Conservation (phyloP, 2,113 vertebrate genomes). For the Aegotheles bennettii region DNA sequence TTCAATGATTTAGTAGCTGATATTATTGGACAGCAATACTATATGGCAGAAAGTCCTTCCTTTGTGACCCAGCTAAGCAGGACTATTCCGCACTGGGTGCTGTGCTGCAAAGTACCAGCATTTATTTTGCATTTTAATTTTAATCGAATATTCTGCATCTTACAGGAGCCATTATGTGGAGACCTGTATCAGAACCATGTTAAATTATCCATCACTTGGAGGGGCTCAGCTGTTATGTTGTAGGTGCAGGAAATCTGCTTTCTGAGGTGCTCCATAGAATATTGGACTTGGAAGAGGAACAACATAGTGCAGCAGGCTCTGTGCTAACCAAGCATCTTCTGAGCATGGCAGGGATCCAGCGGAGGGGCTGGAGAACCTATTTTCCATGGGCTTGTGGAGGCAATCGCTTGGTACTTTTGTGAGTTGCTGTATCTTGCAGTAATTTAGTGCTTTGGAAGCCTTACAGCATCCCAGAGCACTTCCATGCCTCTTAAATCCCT, state of each 20-base stretch:
- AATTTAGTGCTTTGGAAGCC: neutral
- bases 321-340: neutral
- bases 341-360: neutral
- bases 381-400: neutral
- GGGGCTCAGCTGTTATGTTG: neutral
- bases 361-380: neutral
- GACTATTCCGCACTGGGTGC: neutral
- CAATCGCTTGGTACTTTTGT: neutral
- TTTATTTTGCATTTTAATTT: neutral
- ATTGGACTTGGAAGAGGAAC: neutral
- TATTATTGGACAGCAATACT: neutral
- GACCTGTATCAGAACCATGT: neutral
- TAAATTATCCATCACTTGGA: neutral
- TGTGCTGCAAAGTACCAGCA: neutral
- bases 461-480: neutral
- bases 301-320: neutral
- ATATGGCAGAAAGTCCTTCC: neutral
- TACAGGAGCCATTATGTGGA: neutral
- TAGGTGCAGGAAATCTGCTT: neutral
- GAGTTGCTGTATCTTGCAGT: neutral
- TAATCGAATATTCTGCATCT: neutral
- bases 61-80: neutral
- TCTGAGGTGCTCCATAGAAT: neutral
- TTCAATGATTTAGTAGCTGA: neutral
- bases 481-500: neutral